phyloP scores from a whole-genome alignment of 2,113 vertebrate species.

The Heteronetta atricapilla region DNA sequence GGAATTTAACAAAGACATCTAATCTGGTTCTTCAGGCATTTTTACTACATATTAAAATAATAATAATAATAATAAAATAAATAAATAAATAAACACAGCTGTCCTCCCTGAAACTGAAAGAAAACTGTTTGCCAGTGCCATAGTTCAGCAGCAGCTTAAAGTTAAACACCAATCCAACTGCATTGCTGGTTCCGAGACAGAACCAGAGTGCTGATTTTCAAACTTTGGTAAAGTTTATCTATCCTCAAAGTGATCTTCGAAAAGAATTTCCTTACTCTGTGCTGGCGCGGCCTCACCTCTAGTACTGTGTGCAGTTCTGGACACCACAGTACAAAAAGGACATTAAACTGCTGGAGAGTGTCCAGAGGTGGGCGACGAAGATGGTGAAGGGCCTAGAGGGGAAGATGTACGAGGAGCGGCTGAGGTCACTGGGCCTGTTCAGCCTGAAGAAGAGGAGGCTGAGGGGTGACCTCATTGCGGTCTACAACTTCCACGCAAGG shows the following conservation, averaged over 20 bases:
- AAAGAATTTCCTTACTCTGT: background rate
- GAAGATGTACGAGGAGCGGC: no score
- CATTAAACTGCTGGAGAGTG: no score
- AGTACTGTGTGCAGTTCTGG: no score
- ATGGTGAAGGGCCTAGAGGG: no score
- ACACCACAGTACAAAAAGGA: no score
- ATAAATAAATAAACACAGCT: constrained; percentile 6
- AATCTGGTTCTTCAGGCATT: background rate
- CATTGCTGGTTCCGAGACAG: background rate
- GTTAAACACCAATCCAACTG: background rate
- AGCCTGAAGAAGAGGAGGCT: no score
- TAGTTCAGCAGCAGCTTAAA: background rate
- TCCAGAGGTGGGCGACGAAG: no score
- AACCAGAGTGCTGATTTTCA: background rate
- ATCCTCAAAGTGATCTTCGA: background rate
- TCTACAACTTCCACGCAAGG: no score
- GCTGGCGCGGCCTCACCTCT: no score
- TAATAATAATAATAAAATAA: constrained; percentile 16
- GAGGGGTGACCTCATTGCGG: no score
- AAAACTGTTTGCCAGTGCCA: background rate
- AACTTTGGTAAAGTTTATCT: background rate
- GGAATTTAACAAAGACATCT: background rate
- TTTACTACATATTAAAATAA: background rate
- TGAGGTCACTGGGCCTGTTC: no score
- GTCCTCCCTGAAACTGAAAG: background rate